Conservation (phyloP, 2,797 vertebrate species). For the Coreius guichenoti region DNA sequence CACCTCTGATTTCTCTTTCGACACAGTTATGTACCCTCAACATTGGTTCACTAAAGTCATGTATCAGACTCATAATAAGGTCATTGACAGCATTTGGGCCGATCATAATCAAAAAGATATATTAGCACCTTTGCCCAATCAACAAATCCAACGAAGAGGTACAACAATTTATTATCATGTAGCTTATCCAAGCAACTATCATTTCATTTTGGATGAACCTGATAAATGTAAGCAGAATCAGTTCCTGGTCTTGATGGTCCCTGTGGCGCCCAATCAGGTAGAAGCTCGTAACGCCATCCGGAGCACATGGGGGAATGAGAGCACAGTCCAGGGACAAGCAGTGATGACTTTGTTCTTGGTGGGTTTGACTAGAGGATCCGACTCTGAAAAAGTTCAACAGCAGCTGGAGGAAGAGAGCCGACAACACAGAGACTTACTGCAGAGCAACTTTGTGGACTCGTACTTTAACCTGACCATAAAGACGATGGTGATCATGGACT, state of each 20-base stretch:
- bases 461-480: conserved; percentile 83
- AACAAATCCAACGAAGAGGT: background rate
- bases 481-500: conserved; percentile 81
- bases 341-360: conserved; percentile 79
- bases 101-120: no score
- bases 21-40: background rate
- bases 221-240: conserved; percentile 69
- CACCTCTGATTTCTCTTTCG: background rate
- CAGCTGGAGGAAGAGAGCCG: conserved; percentile 67
- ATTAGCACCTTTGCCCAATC: background rate
- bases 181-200: conserved; percentile 72
- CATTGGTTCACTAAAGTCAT: background rate
- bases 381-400: conserved; percentile 53
- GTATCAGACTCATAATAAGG: background rate
- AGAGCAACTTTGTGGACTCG: conserved; percentile 78
- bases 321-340: conserved; percentile 64
- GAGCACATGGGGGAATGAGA: conserved; percentile 80
- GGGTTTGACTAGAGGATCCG: conserved; percentile 54
- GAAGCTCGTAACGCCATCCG: conserved; percentile 68
- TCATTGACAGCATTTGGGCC: background rate
- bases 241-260: conserved; percentile 81
- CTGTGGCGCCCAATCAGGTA: conserved; percentile 51
- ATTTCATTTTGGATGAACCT: conserved; percentile 72
- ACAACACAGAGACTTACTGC: conserved; percentile 74
- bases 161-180: conserved; percentile 69